phyloP scores from a whole-genome alignment of 2,888 invertebrate genomes.

The Conops quadrifasciatus region DNA sequence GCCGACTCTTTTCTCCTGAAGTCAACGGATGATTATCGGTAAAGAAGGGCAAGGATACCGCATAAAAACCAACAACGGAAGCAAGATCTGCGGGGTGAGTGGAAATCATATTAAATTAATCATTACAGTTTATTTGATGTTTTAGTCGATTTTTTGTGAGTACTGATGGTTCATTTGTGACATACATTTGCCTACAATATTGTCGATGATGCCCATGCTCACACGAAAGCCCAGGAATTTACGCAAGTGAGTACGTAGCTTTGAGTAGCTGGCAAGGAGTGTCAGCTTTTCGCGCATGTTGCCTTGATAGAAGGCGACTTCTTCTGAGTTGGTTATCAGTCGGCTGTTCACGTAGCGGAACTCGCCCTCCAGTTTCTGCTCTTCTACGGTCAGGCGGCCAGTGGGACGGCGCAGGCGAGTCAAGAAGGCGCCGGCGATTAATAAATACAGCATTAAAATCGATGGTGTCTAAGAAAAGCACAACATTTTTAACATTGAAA shows the following conservation, averaged over 20 bases:
- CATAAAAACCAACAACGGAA: conserved; percentile 94
- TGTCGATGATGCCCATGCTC: conserved; percentile 93
- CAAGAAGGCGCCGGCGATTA: conserved; percentile 85
- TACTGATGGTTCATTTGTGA: conserved; percentile 40
- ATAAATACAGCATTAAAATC: conserved; percentile 85
- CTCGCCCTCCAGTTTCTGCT: conserved; percentile 98
- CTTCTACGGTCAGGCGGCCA: conserved; percentile 86
- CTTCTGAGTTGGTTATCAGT: conserved; percentile 96
- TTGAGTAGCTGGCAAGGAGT: conserved; percentile 86
- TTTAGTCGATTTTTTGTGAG: too few relatives aligned
- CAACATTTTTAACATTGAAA: not conserved
- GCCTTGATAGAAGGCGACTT: conserved; percentile 78
- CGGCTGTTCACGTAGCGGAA: conserved; percentile 96
- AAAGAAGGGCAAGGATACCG: conserved; percentile 95
- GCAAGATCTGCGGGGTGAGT: conserved; percentile 76
- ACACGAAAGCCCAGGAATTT: conserved; percentile 90
- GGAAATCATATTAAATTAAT: not conserved
- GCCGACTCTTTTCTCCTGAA: conserved; percentile 73
- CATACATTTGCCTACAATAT: conserved; percentile 95
- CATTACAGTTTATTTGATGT: not conserved
- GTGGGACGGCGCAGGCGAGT: conserved; percentile 90
- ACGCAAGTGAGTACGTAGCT: conserved; percentile 83
- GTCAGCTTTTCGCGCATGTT: conserved; percentile 88
- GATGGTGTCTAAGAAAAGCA: conserved; percentile 78
- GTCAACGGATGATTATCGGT: conserved; percentile 76